Conservation (phyloP, 2,797 vertebrate species). For the Sebastes matsubarae region DNA sequence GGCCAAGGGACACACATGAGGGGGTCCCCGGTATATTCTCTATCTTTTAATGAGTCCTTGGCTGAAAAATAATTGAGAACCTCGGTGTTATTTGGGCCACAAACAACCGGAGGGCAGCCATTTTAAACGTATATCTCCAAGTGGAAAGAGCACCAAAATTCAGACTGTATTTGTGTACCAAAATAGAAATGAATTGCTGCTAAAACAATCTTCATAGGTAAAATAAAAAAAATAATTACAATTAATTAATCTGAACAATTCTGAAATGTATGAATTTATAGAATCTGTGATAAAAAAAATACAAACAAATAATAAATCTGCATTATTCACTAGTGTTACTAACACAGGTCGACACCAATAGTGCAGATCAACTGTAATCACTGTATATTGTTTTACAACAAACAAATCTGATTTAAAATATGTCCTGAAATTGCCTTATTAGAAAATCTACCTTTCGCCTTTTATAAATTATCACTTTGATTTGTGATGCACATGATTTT, state of each 20-base stretch:
- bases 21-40: too few relatives aligned
- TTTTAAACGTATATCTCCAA: not conserved
- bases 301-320: not conserved
- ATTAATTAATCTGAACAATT: not conserved
- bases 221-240: not conserved
- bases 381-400: not conserved
- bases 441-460: not conserved
- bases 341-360: not conserved
- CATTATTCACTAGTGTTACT: not conserved
- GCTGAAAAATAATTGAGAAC: too few relatives aligned
- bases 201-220: not conserved
- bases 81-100: too few relatives aligned
- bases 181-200: not conserved
- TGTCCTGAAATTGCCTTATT: not conserved
- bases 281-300: not conserved
- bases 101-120: not conserved
- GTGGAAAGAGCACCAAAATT: not conserved
- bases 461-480: not conserved
- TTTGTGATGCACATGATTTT: not conserved
- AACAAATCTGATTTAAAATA: too few relatives aligned
- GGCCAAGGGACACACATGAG: too few relatives aligned
- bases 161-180: not conserved
- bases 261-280: not conserved
- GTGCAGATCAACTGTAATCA: not conserved
- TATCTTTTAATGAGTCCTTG: too few relatives aligned